Evolutionary conservation across 2,797 vertebrate genomes (phyloP), one percentile per base, ranked within the genome.

Genomic region (Myiothlypis coronata): DNA sequence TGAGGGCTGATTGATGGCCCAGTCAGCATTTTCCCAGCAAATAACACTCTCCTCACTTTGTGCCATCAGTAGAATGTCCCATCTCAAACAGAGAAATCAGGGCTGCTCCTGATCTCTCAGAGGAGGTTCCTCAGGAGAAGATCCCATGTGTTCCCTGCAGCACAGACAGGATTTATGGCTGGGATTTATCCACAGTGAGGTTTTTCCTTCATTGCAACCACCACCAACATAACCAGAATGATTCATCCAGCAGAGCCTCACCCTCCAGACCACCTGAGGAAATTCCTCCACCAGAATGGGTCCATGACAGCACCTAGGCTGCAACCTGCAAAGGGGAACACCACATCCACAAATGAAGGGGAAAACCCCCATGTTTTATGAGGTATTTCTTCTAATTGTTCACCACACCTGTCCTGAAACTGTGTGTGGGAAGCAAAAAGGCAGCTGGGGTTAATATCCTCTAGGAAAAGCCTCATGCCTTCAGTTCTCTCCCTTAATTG

Each of bases 1-100:
- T 35, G 71, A 91, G 68, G 53, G 32, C 44, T 96, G 92, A 96
- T 90, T 96, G 95, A 96, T 97, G 94, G 86, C 67, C 32, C 50
- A 65, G 72, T 94, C 83, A 95, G 93, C 93, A 92, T 78, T 97
- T 95, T 91, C 53, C 61, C 87, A 79, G 82, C 26, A 69, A 94
- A 74, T 81, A 96, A 94, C 67, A 63, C 41, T 89, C 64, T 81
- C 71, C 71, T 50, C 30, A n/a, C 89, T 96, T 89, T 37, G 57
- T 15, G 26, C n/a, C 63, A 59, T n/a, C 88, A 35, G 12, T 12
- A 21, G 56, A 60, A 8, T 44, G 22, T 35, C 64, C 83, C 50
- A 20, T 41, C 52, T 77, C 39, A 35, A 70, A 37, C 35, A 67
- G 20, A 8, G 49, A 37, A 44, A 81, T 35, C 79, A 49, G 37